These are phyloP conservation scores for Emydocephalus ijimae DNA, from an alignment of 2,113 vertebrate genomes.

Conservation along the genomic window DNA sequence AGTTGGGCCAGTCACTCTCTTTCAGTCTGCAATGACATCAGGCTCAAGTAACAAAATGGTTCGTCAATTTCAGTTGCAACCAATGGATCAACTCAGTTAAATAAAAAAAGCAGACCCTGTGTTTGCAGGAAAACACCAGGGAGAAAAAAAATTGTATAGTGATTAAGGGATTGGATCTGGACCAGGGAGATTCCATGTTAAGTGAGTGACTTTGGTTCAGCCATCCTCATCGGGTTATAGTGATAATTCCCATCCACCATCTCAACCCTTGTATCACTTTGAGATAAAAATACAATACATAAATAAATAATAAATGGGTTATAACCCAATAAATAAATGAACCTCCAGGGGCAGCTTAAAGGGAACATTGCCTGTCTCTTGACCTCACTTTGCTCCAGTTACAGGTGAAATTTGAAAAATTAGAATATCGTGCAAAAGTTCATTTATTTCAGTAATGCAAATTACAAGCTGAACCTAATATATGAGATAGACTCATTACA, in stretches of 20 bases:
- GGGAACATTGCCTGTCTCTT: not conserved
- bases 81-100: not conserved
- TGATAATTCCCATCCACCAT: not conserved
- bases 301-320: not conserved
- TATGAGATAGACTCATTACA: too few species aligned
- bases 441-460: too few species aligned
- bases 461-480: too few species aligned
- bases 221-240: not conserved
- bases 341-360: not conserved
- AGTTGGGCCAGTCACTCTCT: not conserved
- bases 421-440: too few species aligned
- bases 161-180: not conserved
- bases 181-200: not conserved
- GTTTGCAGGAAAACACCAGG: not conserved
- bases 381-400: not conserved
- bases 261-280: not conserved
- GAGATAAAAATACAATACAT: not conserved
- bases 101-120: not conserved
- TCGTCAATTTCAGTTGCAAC: not conserved
- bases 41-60: not conserved
- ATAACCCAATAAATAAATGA: not conserved
- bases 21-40: not conserved
- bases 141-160: not conserved
- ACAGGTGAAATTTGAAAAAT: too few species aligned
- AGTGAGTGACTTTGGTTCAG: not conserved